These are phyloP conservation scores for Drosophila kuntzei DNA, from an alignment of 2,888 invertebrate genomes.

Conservation along the genomic window DNA sequence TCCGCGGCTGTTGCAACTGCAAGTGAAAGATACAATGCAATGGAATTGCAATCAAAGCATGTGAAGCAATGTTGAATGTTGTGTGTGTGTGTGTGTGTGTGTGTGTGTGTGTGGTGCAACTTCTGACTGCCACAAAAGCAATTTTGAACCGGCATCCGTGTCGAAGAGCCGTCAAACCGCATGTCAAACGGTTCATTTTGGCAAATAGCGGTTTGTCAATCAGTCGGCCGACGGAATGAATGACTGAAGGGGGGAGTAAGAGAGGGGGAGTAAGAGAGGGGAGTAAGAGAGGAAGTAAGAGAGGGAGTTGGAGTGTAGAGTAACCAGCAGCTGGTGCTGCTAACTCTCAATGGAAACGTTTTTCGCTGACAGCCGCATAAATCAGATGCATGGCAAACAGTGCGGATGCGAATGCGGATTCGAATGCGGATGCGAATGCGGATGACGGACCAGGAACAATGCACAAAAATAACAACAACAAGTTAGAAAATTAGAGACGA, in stretches of 20 bases:
- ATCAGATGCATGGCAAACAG: constrained; percentile 62
- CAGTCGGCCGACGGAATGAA: constrained; percentile 48
- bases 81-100: no score
- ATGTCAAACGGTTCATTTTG: constrained; percentile 74
- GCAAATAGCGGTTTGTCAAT: constrained; percentile 78
- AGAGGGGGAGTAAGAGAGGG: no score
- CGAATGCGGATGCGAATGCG: constrained; percentile 27
- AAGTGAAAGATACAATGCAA: constrained; percentile 16
- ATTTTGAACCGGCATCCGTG: constrained; percentile 29
- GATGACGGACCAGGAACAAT: constrained; percentile 20
- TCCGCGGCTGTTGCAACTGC: neutral
- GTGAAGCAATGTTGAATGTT: constrained; percentile 10
- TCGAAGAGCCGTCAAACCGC: constrained; percentile 47
- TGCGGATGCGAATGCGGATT: constrained; percentile 33
- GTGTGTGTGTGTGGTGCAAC: constrained; percentile 6
- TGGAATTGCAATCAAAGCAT: constrained; percentile 44
- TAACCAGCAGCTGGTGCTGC: constrained; percentile 45
- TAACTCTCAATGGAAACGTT: constrained; percentile 13
- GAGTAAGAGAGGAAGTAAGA: no score
- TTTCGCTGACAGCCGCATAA: constrained; percentile 71
- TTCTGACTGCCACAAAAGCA: constrained; percentile 26
- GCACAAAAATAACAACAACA: constrained; percentile 1
- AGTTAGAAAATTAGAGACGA: no score
- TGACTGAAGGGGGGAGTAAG: neutral
- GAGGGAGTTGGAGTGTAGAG: neutral